Conservation (phyloP, 2,888 invertebrate species). For the Eupeodes latifasciatus region DNA sequence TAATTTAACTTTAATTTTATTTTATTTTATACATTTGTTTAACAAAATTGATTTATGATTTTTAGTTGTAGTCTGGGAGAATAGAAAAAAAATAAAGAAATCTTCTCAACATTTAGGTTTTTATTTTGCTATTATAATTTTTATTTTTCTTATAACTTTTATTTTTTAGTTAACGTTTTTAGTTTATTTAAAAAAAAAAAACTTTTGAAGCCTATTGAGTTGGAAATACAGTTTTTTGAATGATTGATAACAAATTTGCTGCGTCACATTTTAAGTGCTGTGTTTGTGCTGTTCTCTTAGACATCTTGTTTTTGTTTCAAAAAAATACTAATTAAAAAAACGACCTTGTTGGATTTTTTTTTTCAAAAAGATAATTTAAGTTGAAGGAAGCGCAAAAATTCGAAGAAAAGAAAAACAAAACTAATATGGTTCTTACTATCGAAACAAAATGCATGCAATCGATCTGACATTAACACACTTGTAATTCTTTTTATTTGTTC, state of each 20-base stretch:
- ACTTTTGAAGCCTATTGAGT: slow-evolving; percentile 47
- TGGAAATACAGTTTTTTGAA: slow-evolving; percentile 60
- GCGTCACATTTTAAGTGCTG: slow-evolving; percentile 65
- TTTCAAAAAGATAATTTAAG: slow-evolving; percentile 26
- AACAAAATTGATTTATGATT: slow-evolving; percentile 28
- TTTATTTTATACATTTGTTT: slow-evolving; percentile 15
- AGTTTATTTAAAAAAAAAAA: not conserved
- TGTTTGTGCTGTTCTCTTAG: slow-evolving; percentile 63
- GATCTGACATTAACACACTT: slow-evolving; percentile 49
- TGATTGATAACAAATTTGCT: slow-evolving; percentile 59
- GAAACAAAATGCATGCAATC: slow-evolving; percentile 46
- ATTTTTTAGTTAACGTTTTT: not conserved
- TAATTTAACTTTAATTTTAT: not conserved
- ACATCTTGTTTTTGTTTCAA: slow-evolving; percentile 37
- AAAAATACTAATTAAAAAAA: not conserved
- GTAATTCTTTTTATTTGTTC: slow-evolving; percentile 18
- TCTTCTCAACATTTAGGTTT: slow-evolving; percentile 31
- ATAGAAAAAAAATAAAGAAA: not conserved
- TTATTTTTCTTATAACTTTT: not conserved
- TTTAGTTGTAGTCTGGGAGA: slow-evolving; percentile 48
- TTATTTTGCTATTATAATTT: slow-evolving; percentile 22
- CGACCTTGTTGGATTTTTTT: slow-evolving; percentile 22
- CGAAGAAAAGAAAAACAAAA: slow-evolving; percentile 6
- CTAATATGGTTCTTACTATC: not conserved
- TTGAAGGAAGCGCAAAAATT: slow-evolving; percentile 33